Evolutionary conservation across 2,113 vertebrate genomes (phyloP).

Genomic region (Grammomys dolichurus): DNA sequence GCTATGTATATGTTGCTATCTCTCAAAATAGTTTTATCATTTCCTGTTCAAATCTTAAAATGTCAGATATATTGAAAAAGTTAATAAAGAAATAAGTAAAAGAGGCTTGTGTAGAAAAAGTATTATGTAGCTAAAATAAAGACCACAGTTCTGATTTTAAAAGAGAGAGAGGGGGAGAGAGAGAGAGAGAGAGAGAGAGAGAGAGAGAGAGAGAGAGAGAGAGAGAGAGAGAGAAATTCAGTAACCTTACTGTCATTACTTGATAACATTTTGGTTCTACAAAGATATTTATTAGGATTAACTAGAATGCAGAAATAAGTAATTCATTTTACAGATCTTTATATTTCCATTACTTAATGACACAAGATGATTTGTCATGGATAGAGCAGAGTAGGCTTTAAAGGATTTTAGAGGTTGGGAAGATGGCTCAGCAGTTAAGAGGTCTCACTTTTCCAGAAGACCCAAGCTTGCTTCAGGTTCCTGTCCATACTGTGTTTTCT

Average conservation of each 20-base stretch:
- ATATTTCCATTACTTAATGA: too few relatives aligned
- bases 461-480: too few relatives aligned
- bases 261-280: too few relatives aligned
- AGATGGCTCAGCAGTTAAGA: background rate
- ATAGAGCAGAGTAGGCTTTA: background rate
- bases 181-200: background rate
- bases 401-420: background rate
- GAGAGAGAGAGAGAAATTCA: background rate
- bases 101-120: background rate
- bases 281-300: too few relatives aligned
- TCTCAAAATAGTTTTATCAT: background rate
- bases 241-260: background rate
- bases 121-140: conserved; percentile 1
- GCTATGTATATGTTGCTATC: background rate
- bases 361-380: too few relatives aligned
- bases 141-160: background rate
- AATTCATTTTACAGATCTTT: too few relatives aligned
- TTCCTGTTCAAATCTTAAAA: conserved; percentile 18
- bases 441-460: background rate
- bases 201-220: background rate
- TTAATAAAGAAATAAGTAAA: conserved; percentile 13
- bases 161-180: too few relatives aligned
- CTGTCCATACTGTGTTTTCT: background rate
- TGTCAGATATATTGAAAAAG: background rate
- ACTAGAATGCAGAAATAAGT: too few relatives aligned